phyloP scores from a whole-genome alignment of 2,888 invertebrate species.

The Sussaba pulchella region DNA sequence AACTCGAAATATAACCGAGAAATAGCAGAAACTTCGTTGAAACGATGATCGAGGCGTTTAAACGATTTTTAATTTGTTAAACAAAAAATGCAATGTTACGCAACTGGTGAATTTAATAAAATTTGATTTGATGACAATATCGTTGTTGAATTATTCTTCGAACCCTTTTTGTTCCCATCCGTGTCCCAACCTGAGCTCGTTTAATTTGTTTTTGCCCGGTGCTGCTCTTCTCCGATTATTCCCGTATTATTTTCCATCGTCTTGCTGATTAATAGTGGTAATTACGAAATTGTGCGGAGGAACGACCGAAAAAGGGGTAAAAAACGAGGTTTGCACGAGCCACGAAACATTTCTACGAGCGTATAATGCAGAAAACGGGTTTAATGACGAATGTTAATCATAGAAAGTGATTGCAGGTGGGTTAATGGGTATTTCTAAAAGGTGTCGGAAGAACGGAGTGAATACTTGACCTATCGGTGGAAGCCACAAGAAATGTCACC shows the following conservation, averaged over 20 bases:
- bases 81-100: constrained; percentile 6
- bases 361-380: too few relatives aligned
- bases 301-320: too few relatives aligned
- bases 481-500: constrained; percentile 62
- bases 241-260: too few relatives aligned
- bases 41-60: constrained; percentile 9
- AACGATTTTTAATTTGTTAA: constrained; percentile 17
- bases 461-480: constrained; percentile 60
- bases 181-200: not conserved
- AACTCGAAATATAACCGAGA: not conserved
- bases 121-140: constrained; percentile 7
- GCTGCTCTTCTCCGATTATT: too few relatives aligned
- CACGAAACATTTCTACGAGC: too few relatives aligned
- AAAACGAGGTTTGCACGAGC: too few relatives aligned
- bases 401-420: not conserved
- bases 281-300: too few relatives aligned
- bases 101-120: constrained; percentile 25
- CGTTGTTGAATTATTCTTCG: not conserved
- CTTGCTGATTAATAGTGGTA: too few relatives aligned
- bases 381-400: too few relatives aligned
- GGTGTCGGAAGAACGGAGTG: constrained; percentile 20
- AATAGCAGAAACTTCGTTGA: not conserved
- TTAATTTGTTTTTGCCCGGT: too few relatives aligned
- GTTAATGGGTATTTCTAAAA: not conserved
- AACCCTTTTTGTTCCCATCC: not conserved